A percentile compares a stretch with the other conserved stretches of the same genome.
phyloP scores from a whole-genome alignment of 2,797 vertebrate species.

The Danio jaintianensis region DNA sequence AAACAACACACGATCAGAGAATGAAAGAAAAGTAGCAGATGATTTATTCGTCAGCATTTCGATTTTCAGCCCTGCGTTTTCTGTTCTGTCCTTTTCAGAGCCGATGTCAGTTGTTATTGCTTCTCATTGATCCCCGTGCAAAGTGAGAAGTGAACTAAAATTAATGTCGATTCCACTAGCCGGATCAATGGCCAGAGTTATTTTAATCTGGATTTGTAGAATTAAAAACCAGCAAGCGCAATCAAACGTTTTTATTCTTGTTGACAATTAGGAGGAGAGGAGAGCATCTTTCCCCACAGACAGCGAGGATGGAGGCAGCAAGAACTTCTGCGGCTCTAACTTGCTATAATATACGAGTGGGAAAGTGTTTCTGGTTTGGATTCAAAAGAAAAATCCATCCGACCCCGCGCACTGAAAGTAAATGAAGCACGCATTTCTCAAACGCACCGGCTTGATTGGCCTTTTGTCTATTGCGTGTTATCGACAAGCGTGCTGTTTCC shows the following conservation, averaged over 20 bases:
- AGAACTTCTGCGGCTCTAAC: constrained; percentile 27
- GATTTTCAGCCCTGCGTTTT: constrained; percentile 87
- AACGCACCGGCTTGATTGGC: constrained; percentile 82
- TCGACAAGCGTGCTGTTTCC: constrained; percentile 80
- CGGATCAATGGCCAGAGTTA: constrained; percentile 93
- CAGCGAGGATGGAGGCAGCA: constrained; percentile 1
- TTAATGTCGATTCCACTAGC: constrained; percentile 96
- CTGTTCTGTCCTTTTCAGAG: constrained; percentile 88
- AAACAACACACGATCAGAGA: constrained; percentile 61
- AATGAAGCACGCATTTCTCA: constrained; percentile 94
- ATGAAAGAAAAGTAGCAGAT: constrained; percentile 90
- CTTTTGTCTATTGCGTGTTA: constrained; percentile 59
- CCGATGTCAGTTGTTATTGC: constrained; percentile 96
- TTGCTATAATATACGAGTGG: background rate
- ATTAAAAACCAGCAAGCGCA: constrained; percentile 76
- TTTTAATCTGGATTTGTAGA: constrained; percentile 94
- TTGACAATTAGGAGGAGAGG: constrained; percentile 55
- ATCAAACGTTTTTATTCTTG: constrained; percentile 60
- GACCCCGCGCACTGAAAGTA: constrained; percentile 80
- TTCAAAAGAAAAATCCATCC: constrained; percentile 78
- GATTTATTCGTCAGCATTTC: constrained; percentile 96
- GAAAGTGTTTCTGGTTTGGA: constrained; percentile 19
- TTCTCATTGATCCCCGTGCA: constrained; percentile 95
- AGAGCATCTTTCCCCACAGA: constrained; percentile 24
- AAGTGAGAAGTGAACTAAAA: constrained; percentile 98